phyloP scores from a whole-genome alignment of 2,797 vertebrate genomes.

The Dermochelys coriacea region DNA sequence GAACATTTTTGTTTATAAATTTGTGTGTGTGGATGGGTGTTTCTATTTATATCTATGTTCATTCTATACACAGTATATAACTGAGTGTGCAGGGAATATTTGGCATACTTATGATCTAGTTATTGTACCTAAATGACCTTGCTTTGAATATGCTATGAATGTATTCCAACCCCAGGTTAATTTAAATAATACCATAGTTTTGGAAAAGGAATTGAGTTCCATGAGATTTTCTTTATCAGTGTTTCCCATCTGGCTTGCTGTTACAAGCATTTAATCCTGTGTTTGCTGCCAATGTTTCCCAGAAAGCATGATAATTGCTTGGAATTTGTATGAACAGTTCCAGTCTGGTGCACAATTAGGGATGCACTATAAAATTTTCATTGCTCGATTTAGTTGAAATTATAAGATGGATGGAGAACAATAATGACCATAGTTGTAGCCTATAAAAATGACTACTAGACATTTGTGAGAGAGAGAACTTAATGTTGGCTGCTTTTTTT shows the following conservation, averaged over 20 bases:
- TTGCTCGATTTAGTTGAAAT: slow-evolving; percentile 83
- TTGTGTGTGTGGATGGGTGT: neutral
- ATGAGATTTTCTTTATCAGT: slow-evolving; percentile 81
- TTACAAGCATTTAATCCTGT: slow-evolving; percentile 79
- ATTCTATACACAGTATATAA: neutral
- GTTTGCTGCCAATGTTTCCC: slow-evolving; percentile 82
- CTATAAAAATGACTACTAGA: slow-evolving; percentile 72
- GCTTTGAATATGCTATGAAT: slow-evolving; percentile 50
- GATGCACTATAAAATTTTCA: slow-evolving; percentile 85
- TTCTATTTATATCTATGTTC: neutral
- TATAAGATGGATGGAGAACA: slow-evolving; percentile 78
- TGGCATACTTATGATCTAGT: slow-evolving; percentile 30
- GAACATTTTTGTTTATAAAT: neutral
- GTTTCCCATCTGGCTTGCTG: slow-evolving; percentile 81
- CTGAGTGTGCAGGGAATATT: neutral
- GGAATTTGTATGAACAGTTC: slow-evolving; percentile 85
- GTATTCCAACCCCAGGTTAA: slow-evolving; percentile 56
- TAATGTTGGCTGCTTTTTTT: slow-evolving; percentile 45
- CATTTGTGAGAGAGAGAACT: slow-evolving; percentile 69
- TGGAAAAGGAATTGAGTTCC: slow-evolving; percentile 63
- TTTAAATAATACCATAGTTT: slow-evolving; percentile 69
- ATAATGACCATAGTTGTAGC: slow-evolving; percentile 68
- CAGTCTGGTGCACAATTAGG: slow-evolving; percentile 84
- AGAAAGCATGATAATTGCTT: slow-evolving; percentile 84
- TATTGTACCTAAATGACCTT: slow-evolving; percentile 39